Evolutionary conservation across 2,888 invertebrate genomes (phyloP).

Genomic region (Chelonus formosanus): DNA sequence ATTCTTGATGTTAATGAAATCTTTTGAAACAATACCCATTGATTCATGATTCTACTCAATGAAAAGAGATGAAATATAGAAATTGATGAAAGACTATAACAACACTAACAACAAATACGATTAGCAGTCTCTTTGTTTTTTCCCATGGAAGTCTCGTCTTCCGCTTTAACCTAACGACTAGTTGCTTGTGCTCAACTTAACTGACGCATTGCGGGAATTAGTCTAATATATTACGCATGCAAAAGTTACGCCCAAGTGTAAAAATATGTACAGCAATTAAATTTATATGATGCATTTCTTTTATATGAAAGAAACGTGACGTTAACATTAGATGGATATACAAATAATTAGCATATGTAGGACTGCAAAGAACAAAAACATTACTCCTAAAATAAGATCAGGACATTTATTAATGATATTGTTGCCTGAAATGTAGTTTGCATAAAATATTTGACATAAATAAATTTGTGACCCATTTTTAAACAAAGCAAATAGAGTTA

Average conservation of each 20-base stretch:
- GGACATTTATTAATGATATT: background rate
- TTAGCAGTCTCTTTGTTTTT: too few relatives aligned
- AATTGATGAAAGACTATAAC: too few relatives aligned
- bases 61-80: too few relatives aligned
- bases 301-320: background rate
- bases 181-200: slow-evolving; percentile 24
- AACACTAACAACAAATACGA: too few relatives aligned
- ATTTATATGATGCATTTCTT: slow-evolving; percentile 40
- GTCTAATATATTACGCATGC: slow-evolving; percentile 54
- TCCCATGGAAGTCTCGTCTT: background rate
- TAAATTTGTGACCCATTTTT: too few relatives aligned
- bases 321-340: background rate
- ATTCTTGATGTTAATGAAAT: too few relatives aligned
- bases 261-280: slow-evolving; percentile 43
- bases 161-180: slow-evolving; percentile 35
- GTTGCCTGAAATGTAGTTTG: too few relatives aligned
- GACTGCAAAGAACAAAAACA: too few relatives aligned
- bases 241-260: slow-evolving; percentile 40
- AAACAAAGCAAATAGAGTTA: too few relatives aligned
- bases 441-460: too few relatives aligned
- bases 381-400: background rate
- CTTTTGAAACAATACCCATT: too few relatives aligned
- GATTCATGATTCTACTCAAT: too few relatives aligned
- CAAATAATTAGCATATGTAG: slow-evolving; percentile 1
- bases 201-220: slow-evolving; percentile 53